phyloP scores from a whole-genome alignment of 2,113 vertebrate species.

The Odocoileus hemionus region DNA sequence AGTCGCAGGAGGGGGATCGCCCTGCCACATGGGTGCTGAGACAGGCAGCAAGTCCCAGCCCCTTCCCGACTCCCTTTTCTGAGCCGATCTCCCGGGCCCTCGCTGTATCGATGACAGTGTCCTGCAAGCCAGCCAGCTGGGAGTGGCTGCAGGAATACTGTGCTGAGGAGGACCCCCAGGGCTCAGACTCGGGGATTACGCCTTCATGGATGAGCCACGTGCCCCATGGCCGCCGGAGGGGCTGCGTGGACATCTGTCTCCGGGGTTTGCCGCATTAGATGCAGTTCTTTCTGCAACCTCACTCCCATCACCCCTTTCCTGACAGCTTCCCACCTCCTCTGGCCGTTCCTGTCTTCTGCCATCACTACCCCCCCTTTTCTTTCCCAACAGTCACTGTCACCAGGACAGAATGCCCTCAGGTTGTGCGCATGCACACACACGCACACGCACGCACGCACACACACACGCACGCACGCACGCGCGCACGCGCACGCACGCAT shows the following conservation, averaged over 20 bases:
- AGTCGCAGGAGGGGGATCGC: not conserved
- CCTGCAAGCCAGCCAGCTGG: not conserved
- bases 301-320: not conserved
- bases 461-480: fast-evolving
- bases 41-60: not conserved
- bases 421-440: fast-evolving
- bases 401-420: not conserved
- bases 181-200: not conserved
- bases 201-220: not conserved
- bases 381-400: not conserved
- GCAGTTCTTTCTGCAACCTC: not conserved
- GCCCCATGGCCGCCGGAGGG: not conserved
- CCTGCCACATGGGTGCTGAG: not conserved
- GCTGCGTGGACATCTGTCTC: fast-evolving
- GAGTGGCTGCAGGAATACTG: not conserved
- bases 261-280: fast-evolving
- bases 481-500: fast-evolving
- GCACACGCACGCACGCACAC: fast-evolving
- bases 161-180: not conserved
- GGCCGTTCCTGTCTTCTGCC: not conserved
- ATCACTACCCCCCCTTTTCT: not conserved
- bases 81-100: not conserved
- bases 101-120: fast-evolving
- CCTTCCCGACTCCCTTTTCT: not conserved
- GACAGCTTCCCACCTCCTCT: not conserved